Conservation (phyloP, 1,140 invertebrate species). For the Drosophila navojoa region DNA sequence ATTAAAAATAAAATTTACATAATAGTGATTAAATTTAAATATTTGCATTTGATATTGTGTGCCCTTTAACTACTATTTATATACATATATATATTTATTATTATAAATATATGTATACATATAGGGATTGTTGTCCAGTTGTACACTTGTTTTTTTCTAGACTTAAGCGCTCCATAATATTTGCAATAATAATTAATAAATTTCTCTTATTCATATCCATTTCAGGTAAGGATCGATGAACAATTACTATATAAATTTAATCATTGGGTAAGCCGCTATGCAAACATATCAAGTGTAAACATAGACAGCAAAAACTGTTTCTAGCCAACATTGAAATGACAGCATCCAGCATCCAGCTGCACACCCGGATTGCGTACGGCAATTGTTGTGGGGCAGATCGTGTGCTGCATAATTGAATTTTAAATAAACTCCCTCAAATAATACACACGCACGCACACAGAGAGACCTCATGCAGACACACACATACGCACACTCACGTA, state of each 20-base stretch:
- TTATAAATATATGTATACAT: constrained; percentile 17
- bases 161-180: constrained; percentile 29
- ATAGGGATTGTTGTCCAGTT: constrained; percentile 50
- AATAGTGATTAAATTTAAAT: constrained; percentile 43
- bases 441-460: not conserved
- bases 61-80: constrained; percentile 15
- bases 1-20: not conserved
- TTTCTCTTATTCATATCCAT: constrained; percentile 49
- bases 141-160: constrained; percentile 50
- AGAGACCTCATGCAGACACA: too few relatives aligned
- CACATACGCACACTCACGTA: constrained; percentile 10
- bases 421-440: constrained; percentile 73
- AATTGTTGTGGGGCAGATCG: constrained; percentile 35
- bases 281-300: constrained; percentile 1
- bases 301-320: not conserved
- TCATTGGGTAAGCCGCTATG: constrained; percentile 78
- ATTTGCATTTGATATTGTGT: constrained; percentile 67
- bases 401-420: constrained; percentile 80
- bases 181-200: constrained; percentile 41
- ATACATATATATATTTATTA: not conserved
- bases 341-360: not conserved
- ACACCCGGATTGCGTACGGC: not conserved
- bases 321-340: constrained; percentile 7
- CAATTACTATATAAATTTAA: constrained; percentile 81
- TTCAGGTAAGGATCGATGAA: constrained; percentile 83